Conservation (phyloP, 2,888 invertebrate species). For the Zygothrica quintamaculata region DNA sequence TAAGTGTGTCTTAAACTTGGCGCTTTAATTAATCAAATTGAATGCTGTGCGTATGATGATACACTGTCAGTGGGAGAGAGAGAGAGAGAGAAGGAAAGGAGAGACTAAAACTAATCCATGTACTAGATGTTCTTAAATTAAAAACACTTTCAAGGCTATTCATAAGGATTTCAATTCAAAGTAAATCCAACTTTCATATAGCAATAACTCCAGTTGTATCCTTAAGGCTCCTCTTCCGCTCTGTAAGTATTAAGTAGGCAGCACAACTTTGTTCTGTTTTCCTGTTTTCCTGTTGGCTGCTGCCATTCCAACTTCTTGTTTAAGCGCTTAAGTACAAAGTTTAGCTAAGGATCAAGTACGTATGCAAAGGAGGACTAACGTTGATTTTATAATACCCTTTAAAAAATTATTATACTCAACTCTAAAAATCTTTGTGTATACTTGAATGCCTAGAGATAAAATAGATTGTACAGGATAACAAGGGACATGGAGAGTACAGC, state of each 20-base stretch:
- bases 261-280: neutral
- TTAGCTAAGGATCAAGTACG: slow-evolving; percentile 7
- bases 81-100: no score
- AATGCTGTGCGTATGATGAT: slow-evolving; percentile 46
- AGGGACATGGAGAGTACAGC: no score
- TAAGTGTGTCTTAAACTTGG: slow-evolving; percentile 57
- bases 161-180: neutral
- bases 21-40: slow-evolving; percentile 75
- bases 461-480: no score
- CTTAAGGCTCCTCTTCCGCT: neutral
- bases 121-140: slow-evolving; percentile 1
- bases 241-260: neutral
- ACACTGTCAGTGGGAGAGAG: no score
- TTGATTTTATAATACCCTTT: no score
- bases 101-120: neutral
- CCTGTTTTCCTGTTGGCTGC: neutral
- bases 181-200: neutral
- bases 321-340: slow-evolving; percentile 21
- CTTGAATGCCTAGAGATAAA: no score
- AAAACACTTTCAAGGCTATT: neutral
- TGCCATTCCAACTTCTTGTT: slow-evolving; percentile 1
- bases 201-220: neutral
- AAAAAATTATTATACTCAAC: no score
- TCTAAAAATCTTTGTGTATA: no score
- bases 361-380: neutral